phyloP scores from a whole-genome alignment of 2,888 invertebrate species.

The Eubasilissa splendida region DNA sequence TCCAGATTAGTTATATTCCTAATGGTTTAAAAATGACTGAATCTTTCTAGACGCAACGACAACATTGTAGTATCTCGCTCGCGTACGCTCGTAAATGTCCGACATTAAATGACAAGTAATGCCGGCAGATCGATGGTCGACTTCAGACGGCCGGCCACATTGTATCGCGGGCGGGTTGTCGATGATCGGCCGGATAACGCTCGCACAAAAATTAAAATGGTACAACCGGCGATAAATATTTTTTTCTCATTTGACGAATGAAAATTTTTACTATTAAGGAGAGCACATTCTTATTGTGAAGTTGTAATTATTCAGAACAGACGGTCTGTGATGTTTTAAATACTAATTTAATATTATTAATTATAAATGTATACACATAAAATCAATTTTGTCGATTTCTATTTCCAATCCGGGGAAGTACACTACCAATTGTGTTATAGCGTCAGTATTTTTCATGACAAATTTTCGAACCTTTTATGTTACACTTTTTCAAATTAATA shows the following conservation, averaged over 20 bases:
- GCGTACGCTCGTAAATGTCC: conserved; percentile 33
- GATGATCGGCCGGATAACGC: background rate
- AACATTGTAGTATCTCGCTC: conserved; percentile 33
- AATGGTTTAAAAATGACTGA: conserved; percentile 50
- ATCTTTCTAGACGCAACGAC: conserved; percentile 38
- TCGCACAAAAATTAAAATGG: background rate
- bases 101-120: conserved; percentile 54
- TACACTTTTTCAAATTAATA: no score
- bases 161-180: background rate
- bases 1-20: conserved; percentile 47
- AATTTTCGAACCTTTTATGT: no score
- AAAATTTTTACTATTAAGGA: no score
- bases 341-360: no score
- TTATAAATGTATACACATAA: no score
- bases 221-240: background rate
- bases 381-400: no score
- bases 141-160: conserved; percentile 16
- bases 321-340: no score
- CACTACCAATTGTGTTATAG: no score
- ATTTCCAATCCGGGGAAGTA: no score
- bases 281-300: no score
- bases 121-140: conserved; percentile 29
- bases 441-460: no score
- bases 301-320: no score
- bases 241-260: background rate